Conservation (phyloP, 2,888 invertebrate genomes). For the Atrina japonica region DNA sequence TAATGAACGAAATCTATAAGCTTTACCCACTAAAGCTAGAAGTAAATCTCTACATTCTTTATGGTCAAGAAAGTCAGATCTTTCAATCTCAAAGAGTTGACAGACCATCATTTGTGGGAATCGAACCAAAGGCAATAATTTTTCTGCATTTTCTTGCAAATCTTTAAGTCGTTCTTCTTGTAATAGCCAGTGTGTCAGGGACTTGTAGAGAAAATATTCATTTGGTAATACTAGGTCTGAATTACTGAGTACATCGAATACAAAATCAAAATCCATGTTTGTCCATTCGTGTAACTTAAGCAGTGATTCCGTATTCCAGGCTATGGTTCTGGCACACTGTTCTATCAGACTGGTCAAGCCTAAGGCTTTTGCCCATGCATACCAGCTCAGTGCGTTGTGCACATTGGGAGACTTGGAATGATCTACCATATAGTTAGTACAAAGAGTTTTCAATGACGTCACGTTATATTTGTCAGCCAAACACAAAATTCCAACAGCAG, state of each 20-base stretch:
- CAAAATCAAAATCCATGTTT: conserved; percentile 79
- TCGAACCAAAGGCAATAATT: conserved; percentile 76
- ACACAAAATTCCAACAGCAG: conserved; percentile 79
- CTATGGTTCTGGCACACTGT: conserved; percentile 78
- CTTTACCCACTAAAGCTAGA: conserved; percentile 73
- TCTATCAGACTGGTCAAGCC: conserved; percentile 72
- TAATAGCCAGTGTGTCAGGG: conserved; percentile 73
- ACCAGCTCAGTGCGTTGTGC: conserved; percentile 79
- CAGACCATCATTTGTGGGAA: conserved; percentile 79
- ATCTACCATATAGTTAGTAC: conserved; percentile 79
- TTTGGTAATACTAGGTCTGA: conserved; percentile 76
- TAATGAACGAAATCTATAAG: conserved; percentile 79
- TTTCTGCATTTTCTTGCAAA: conserved; percentile 57
- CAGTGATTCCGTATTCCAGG: conserved; percentile 79
- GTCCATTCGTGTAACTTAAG: conserved; percentile 76
- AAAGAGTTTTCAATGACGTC: conserved; percentile 75
- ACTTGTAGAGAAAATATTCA: conserved; percentile 73
- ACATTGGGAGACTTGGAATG: conserved; percentile 77
- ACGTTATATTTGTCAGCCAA: conserved; percentile 81
- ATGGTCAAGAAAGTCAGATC: conserved; percentile 58
- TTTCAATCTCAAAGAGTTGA: conserved; percentile 74
- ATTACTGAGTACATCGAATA: conserved; percentile 75
- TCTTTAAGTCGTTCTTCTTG: conserved; percentile 59
- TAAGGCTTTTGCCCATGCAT: conserved; percentile 80
- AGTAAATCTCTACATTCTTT: conserved; percentile 61